These are phyloP conservation scores for Mimachlamys varia DNA, from an alignment of 2,888 invertebrate species.

Conservation along the genomic window DNA sequence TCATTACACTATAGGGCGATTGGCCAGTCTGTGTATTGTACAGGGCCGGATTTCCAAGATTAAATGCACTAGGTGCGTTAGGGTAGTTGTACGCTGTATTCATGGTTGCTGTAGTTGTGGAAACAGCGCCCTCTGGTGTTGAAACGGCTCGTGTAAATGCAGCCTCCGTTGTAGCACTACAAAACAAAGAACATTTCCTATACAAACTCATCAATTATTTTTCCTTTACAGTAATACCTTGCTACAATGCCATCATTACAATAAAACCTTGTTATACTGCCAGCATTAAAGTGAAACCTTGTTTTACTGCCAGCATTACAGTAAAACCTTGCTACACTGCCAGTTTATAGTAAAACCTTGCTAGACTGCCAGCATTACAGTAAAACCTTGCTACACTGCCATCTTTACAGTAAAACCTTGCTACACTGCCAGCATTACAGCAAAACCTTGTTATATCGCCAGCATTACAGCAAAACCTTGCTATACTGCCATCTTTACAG, in stretches of 20 bases:
- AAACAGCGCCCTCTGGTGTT: neutral
- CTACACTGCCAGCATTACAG: neutral
- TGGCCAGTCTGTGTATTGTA: constrained; percentile 38
- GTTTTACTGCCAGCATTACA: neutral
- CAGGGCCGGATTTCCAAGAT: neutral
- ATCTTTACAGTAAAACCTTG: neutral
- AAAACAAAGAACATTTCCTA: neutral
- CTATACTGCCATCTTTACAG: neutral
- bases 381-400: neutral
- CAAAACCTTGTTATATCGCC: neutral
- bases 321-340: neutral
- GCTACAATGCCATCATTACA: neutral
- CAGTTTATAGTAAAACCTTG: neutral
- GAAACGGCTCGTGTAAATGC: neutral
- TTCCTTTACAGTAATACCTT: neutral
- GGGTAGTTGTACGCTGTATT: constrained; percentile 5
- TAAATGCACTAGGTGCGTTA: neutral
- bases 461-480: neutral
- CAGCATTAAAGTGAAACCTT: neutral
- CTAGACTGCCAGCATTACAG: neutral
- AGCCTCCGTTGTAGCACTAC: constrained; percentile 15
- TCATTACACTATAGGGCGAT: constrained; percentile 27
- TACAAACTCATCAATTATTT: neutral
- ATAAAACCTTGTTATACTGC: neutral
- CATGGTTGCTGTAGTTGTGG: neutral